Evolutionary conservation across 2,113 vertebrate species (phyloP).

Genomic region (Sorex araneus): DNA sequence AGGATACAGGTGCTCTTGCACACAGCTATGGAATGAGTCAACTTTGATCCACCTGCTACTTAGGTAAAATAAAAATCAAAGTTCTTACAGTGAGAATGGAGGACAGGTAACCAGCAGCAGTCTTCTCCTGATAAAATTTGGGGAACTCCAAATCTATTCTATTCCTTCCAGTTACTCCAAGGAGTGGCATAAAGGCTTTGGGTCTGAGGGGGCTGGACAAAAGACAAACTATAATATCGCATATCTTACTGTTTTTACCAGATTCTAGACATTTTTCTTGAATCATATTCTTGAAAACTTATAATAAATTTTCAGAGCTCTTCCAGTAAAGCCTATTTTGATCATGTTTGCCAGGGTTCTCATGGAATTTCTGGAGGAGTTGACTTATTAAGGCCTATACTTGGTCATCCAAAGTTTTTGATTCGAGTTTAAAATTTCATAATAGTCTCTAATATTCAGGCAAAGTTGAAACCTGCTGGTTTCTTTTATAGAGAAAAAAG

Average conservation of each 20-base stretch:
- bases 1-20: background rate
- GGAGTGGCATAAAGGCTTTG: background rate
- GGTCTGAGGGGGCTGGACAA: background rate
- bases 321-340: slow-evolving; percentile 14
- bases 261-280: background rate
- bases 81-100: too few species aligned
- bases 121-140: background rate
- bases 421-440: background rate
- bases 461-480: background rate
- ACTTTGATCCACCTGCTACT: background rate
- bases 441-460: background rate
- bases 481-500: background rate
- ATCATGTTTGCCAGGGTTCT: background rate
- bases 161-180: background rate
- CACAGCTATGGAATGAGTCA: background rate
- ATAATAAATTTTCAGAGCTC: background rate
- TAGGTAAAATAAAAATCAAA: background rate
- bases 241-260: background rate
- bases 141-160: background rate
- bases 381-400: background rate
- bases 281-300: background rate
- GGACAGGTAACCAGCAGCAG: background rate
- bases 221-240: background rate
- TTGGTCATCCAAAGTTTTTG: background rate
- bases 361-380: background rate